phyloP scores from a whole-genome alignment of 2,113 vertebrate species.

The Rhinopomastus cyanomelas region DNA sequence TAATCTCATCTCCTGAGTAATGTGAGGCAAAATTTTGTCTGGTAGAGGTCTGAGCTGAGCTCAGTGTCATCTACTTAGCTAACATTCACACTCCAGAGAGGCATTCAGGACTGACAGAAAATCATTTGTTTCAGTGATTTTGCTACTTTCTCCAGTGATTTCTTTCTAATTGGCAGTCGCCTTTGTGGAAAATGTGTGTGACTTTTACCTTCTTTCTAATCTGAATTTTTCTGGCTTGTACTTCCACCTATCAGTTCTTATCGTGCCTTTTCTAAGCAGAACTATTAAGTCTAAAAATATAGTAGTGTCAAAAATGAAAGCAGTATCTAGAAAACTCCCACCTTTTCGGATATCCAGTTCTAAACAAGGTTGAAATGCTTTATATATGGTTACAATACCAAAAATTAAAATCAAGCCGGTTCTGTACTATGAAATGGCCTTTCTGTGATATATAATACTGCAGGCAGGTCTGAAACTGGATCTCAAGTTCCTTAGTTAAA shows the following conservation, averaged over 20 bases:
- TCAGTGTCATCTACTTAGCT: background rate
- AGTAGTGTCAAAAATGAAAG: background rate
- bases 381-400: background rate
- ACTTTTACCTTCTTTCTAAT: background rate
- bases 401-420: background rate
- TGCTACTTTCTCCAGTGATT: background rate
- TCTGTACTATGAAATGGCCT: background rate
- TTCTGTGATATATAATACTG: background rate
- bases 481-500: background rate
- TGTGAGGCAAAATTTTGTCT: background rate
- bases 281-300: background rate
- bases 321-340: background rate
- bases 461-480: background rate
- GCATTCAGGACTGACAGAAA: background rate
- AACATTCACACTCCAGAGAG: background rate
- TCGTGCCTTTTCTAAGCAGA: background rate
- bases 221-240: background rate
- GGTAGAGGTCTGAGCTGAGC: background rate
- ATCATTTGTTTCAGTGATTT: background rate
- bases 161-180: background rate
- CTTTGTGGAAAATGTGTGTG: background rate
- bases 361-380: background rate
- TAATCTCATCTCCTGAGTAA: background rate
- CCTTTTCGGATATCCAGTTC: background rate
- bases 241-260: background rate